Base-by-base conservation (phyloP, 2,888 invertebrate genomes). In the Leuctra nigra region DNA sequence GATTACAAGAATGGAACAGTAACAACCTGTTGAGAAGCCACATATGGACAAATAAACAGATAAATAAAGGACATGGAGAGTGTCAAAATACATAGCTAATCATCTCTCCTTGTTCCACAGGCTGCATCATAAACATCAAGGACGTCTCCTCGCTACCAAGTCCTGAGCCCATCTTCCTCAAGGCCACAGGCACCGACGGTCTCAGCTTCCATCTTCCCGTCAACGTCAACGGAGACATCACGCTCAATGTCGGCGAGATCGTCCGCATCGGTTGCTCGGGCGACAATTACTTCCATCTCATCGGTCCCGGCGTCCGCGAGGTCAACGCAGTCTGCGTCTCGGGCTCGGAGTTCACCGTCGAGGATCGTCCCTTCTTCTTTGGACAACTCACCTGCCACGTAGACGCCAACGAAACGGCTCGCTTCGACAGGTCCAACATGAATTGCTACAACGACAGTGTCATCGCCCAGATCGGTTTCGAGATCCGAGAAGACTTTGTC, bases 371-470 rank as follows among this genome's bases (percentile, higher is more conserved):
- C 44, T 59, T 61, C 39, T 65, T 64, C 1, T 78, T 78, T 63
- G 69, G 71, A 4, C 67, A 68, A 4, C 66, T 79, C 14, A 69
- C 70, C n/a, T 58, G 55, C 16, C 7, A 44, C 35, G 13, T 25
- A 3, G 38, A 50, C n/a, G 33, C 58, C 1, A 39, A 36, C 53
- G 50, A 52, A 44, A 55, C 50, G 0, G 72, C 78, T 0, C 66
- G 72, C 55, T 20, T 23, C 11, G 33, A 29, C 6, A 3, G 7
- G 6, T 56, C 52, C 33, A 39, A 52, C 13, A 50, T 35, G 1
- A 16, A 23, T 11, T 25, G 41, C 3, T 23, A 24, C 24, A 16
- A 20, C 7, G n/a, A n/a, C n/a, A n/a, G n/a, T n/a, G 29, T 25
- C 6, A 73, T 76, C 54, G 74, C 76, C 20, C 53, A 58, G n/a